Base-by-base conservation (phyloP, 2,888 invertebrate genomes). In the Tholera decimalis region DNA sequence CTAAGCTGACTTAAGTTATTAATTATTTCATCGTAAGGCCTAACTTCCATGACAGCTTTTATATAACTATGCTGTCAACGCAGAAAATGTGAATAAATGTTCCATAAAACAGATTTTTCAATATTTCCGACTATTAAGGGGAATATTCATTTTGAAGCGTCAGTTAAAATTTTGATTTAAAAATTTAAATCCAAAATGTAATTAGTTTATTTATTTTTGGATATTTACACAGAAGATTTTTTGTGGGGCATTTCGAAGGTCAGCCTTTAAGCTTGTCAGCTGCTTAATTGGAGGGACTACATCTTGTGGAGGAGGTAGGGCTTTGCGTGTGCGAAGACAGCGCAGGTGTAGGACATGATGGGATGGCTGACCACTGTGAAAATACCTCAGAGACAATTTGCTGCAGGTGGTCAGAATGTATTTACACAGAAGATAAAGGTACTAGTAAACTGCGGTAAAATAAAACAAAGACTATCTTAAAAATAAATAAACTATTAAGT, bases 1-100 rank as follows among this genome's bases (percentile, higher is more conserved):
- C n/a, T 62, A 73, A 73, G 53, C 61, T 54, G 74, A 54, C 60
- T 61, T 22, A 64, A 75, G 54, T 64, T 61, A 74, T 74, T 74
- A 74, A 63, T 75, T 74, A 73, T 65, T 63, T 37, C 47, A 49
- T 65, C 67, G 61, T 47, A 26, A 58, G 44, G 49, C 62, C 59
- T 57, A 72, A 69, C 68, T 72, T 67, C 62, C 59, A 43, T 63
- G 64, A 72, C 64, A 75, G 75, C 22, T 61, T 61, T 57, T 55
- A 64, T 43, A 37, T 62, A 64, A 53, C 57, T 62, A 26, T 50
- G 39, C 57, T 65, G 67, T 78, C 72, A 68, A 35, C n/a, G 39
- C 43, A 28, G 47, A 60, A 66, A 68, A 53, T 56, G 55, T 41
- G 68, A 64, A 51, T 65, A 67, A 74, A 77, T 78, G 63, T 75